These are phyloP conservation scores for Mechanitis messenoides DNA, from an alignment of 2,888 invertebrate species.

Conservation along the genomic window DNA sequence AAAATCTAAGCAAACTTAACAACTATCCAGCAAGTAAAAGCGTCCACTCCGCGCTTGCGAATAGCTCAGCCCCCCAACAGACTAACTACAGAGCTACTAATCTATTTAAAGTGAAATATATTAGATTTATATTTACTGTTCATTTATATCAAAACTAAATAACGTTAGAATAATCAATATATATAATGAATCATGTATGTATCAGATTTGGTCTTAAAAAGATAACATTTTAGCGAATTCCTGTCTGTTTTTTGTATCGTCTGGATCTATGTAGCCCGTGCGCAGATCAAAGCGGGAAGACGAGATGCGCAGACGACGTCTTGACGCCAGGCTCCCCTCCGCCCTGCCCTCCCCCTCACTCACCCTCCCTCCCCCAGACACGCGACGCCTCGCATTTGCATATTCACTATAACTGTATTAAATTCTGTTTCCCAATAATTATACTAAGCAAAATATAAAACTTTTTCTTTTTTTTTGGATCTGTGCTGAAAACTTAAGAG, in stretches of 20 bases:
- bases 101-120: slow-evolving; percentile 8
- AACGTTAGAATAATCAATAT: neutral
- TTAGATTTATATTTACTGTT: no score
- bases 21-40: slow-evolving; percentile 29
- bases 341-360: slow-evolving; percentile 16
- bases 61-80: slow-evolving; percentile 61
- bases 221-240: neutral
- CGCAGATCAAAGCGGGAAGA: slow-evolving; percentile 54
- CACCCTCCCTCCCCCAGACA: slow-evolving; percentile 11
- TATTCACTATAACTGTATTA: slow-evolving; percentile 20
- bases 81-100: slow-evolving; percentile 37
- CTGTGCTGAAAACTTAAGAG: no score
- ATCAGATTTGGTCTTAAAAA: neutral
- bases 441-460: no score
- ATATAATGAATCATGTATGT: neutral
- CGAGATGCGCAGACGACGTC: slow-evolving; percentile 73
- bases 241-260: slow-evolving; percentile 15
- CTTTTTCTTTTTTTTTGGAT: no score
- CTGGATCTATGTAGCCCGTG: slow-evolving; percentile 19
- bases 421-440: slow-evolving; percentile 13
- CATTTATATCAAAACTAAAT: no score
- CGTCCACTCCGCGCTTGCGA: slow-evolving; percentile 33
- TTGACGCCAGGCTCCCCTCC: slow-evolving; percentile 41
- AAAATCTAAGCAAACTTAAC: slow-evolving; percentile 4
- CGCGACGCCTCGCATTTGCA: slow-evolving; percentile 24